Evolutionary conservation across 2,797 vertebrate species (phyloP), one percentile per base, ranked within the genome.

Genomic region (Falco rusticolus): DNA sequence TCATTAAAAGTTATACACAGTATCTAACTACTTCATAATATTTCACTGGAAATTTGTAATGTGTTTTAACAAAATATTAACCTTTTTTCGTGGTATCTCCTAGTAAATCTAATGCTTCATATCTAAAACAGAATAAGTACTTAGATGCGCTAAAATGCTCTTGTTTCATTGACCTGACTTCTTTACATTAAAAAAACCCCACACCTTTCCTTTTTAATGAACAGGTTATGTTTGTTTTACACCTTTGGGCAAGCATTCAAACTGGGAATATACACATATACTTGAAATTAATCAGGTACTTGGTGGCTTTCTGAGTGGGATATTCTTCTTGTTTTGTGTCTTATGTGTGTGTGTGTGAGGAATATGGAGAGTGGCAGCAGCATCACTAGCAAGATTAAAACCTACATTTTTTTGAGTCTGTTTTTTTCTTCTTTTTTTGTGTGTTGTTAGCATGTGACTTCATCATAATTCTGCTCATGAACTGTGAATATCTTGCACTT

Each of bases 1-100:
- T 96, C 60, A 75, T 89, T 94, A 96, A 90, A 95, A 83, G 34
- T 86, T 90, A 81, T 54, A 70, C 11, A 66, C 9, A 57, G 11
- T 69, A 54, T 61, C 33, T 59, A 93, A 63, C 18, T 83, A 28
- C 26, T 90, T 90, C 29, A 57, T 53, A 94, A 20, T 51, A 88
- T 79, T 93, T 63, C 56, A 63, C 13, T 71, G 39, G n/a, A 75
- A 94, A 89, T 25, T 56, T 87, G 8, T 7, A 54, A 51, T 50
- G 7, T 53, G 34, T 74, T 93, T 86, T 61, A 71, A 88, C 28
- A 71, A 76, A 87, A 29, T 59, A 75, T 47, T 48, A 85, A 75
- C 12, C 3, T 13, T 31, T 68, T 78, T 26, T n/a, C 13, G 3
- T 50, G 14, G 1, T n/a, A 31, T 79, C 96, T 93, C 29, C 24